Conservation (phyloP, 1,140 invertebrate genomes). For the Chionoecetes opilio region DNA sequence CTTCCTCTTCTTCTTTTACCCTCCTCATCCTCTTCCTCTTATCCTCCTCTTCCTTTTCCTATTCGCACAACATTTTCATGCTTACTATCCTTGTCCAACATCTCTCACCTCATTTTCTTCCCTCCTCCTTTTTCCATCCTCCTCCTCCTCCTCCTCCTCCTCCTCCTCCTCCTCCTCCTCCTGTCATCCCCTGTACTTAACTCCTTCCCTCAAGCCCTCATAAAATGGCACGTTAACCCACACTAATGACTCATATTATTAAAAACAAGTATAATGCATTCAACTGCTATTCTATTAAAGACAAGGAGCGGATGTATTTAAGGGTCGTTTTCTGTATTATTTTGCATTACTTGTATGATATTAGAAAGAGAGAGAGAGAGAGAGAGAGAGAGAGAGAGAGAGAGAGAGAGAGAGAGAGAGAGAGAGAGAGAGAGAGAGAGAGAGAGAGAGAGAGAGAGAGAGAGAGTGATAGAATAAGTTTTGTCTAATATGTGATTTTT, state of each 20-base stretch:
- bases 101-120: background rate
- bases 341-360: background rate
- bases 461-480: too few relatives aligned
- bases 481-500: too few relatives aligned
- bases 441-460: background rate
- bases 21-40: background rate
- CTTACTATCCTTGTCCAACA: background rate
- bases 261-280: background rate
- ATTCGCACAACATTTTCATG: too few relatives aligned
- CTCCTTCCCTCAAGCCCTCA: background rate
- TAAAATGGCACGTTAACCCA: too few relatives aligned
- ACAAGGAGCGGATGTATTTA: background rate
- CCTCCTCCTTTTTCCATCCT: background rate
- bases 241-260: background rate
- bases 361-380: background rate
- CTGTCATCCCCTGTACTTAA: background rate
- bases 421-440: background rate
- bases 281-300: background rate
- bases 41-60: too few relatives aligned
- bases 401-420: slow-evolving; percentile 14
- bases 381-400: slow-evolving; percentile 18
- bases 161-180: background rate
- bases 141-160: background rate
- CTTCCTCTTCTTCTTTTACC: background rate
- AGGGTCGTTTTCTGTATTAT: background rate